Percentiles rank a stretch among this genome's conserved stretches.
These are phyloP conservation scores for Nothoprocta pentlandii DNA, from an alignment of 2,113 vertebrate genomes.

Conservation along the genomic window DNA sequence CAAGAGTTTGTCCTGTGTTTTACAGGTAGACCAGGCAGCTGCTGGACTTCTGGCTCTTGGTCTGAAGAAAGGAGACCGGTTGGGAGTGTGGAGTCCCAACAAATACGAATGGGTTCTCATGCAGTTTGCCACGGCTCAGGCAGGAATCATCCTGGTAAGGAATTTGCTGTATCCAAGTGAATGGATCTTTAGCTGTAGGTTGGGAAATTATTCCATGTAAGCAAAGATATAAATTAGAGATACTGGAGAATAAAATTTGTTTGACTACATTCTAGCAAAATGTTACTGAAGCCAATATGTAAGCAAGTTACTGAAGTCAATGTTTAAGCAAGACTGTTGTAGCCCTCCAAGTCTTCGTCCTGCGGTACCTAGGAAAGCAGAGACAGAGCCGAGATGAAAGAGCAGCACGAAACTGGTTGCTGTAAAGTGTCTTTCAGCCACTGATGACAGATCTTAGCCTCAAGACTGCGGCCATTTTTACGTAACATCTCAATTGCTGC, in stretches of 20 bases:
- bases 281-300: neutral
- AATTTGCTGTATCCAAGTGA: neutral
- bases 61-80: constrained; percentile 87
- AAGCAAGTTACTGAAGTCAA: neutral
- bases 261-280: neutral
- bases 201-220: neutral
- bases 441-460: neutral
- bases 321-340: neutral
- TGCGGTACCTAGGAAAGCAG: neutral
- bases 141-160: constrained; percentile 93
- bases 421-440: neutral
- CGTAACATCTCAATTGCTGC: neutral
- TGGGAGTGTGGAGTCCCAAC: constrained; percentile 96
- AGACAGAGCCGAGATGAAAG: neutral
- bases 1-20: neutral
- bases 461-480: neutral
- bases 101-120: constrained; percentile 90
- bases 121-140: constrained; percentile 92
- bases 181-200: neutral
- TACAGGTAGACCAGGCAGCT: constrained; percentile 89
- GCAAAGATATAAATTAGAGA: neutral
- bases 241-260: neutral
- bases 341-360: neutral
- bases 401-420: neutral
- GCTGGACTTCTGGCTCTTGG: constrained; percentile 91